Evolutionary conservation across 1,140 invertebrate genomes (phyloP).

Genomic region (Dreissena rostriformis): DNA sequence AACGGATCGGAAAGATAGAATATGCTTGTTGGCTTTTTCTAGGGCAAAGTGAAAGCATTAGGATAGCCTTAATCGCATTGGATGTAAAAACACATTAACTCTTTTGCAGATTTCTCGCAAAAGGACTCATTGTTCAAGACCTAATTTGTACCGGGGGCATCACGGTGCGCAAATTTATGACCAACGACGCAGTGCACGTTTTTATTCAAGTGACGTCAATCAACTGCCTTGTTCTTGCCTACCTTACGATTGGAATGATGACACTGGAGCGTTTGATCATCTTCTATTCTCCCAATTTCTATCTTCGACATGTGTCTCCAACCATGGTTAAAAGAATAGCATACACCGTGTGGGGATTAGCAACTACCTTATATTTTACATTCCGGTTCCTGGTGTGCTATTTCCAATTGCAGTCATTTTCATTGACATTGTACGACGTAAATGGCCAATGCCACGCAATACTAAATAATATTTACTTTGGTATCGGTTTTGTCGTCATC

Average conservation of each 20-base stretch:
- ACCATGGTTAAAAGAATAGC: background rate
- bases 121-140: background rate
- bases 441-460: background rate
- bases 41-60: too few relatives aligned
- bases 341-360: background rate
- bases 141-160: background rate
- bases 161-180: conserved; percentile 9
- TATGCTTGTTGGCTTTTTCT: too few relatives aligned
- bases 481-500: background rate
- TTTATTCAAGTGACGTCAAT: conserved; percentile 4
- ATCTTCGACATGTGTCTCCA: background rate
- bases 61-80: too few relatives aligned
- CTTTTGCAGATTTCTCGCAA: conserved; percentile 21
- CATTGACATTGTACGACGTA: background rate
- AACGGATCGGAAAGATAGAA: too few relatives aligned
- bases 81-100: too few relatives aligned
- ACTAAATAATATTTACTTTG: background rate
- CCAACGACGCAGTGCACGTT: background rate
- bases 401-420: background rate
- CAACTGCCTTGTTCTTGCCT: background rate
- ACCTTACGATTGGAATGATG: conserved; percentile 16
- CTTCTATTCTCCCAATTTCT: conserved; percentile 24
- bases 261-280: conserved; percentile 15
- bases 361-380: background rate
- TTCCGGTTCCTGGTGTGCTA: background rate